Conservation (phyloP, 2,888 invertebrate species). For the Pyrochroa serraticornis region DNA sequence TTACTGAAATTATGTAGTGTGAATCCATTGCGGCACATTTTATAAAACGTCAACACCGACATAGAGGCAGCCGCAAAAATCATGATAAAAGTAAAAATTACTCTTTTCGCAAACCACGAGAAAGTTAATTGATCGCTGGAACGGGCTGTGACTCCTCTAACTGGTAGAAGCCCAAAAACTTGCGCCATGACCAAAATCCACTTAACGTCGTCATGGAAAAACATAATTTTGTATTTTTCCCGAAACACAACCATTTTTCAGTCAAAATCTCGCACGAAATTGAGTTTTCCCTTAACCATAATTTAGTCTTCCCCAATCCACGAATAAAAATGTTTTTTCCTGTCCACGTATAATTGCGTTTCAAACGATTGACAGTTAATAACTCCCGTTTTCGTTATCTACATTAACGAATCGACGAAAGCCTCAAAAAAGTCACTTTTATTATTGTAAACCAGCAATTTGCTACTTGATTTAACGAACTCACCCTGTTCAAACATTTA, state of each 20-base stretch:
- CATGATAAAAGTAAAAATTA: constrained; percentile 3
- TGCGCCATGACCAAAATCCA: constrained; percentile 10
- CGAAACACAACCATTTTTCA: too few species aligned
- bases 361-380: too few species aligned
- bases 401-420: too few species aligned
- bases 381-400: too few species aligned
- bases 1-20: constrained; percentile 13
- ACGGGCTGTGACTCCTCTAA: background rate
- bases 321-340: too few species aligned
- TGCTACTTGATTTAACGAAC: too few species aligned
- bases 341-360: too few species aligned
- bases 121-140: constrained; percentile 4
- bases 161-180: constrained; percentile 18
- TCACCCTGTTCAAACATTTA: background rate
- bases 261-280: too few species aligned
- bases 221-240: background rate
- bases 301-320: too few species aligned
- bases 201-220: constrained; percentile 8
- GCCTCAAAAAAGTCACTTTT: too few species aligned
- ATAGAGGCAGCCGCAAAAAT: constrained; percentile 5
- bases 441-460: too few species aligned
- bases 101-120: constrained; percentile 12
- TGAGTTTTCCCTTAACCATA: too few species aligned
- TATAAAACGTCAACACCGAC: constrained; percentile 3
- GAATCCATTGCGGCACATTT: background rate